phyloP scores from a whole-genome alignment of 1,140 invertebrate species.

The Scaptomyza montana region DNA sequence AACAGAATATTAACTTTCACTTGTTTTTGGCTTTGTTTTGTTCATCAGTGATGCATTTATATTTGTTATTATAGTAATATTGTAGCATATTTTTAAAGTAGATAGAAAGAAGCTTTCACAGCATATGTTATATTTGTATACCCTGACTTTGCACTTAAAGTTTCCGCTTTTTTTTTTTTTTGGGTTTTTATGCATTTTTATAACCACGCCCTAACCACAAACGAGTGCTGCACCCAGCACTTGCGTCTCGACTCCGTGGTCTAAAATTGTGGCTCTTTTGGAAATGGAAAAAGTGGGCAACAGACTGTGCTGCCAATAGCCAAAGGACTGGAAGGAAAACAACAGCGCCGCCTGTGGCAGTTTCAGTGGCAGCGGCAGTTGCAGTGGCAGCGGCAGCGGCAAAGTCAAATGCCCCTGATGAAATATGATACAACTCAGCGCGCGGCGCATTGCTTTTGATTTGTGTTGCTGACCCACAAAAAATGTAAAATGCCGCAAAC shows the following conservation, averaged over 20 bases:
- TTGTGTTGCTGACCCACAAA: constrained; percentile 76
- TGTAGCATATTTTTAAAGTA: too few species aligned
- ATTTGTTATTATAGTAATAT: too few species aligned
- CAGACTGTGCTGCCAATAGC: constrained; percentile 7
- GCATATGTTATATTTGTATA: background rate
- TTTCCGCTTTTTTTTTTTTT: constrained; percentile 21
- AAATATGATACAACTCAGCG: constrained; percentile 75
- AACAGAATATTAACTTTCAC: too few species aligned
- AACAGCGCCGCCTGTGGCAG: background rate
- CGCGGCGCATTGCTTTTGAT: constrained; percentile 74
- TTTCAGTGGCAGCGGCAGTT: background rate
- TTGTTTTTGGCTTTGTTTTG: too few species aligned
- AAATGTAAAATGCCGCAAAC: constrained; percentile 65
- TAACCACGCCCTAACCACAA: constrained; percentile 24
- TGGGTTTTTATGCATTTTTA: constrained; percentile 59
- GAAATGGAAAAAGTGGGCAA: constrained; percentile 39
- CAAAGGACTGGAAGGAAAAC: constrained; percentile 4
- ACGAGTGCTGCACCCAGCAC: background rate
- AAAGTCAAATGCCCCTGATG: constrained; percentile 62
- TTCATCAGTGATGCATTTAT: too few species aligned
- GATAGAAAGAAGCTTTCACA: too few species aligned
- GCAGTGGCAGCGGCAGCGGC: background rate
- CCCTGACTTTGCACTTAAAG: constrained; percentile 64
- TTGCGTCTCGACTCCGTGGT: background rate
- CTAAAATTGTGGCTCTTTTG: constrained; percentile 32